Base-by-base conservation (phyloP, 2,113 vertebrate genomes). In the Sylvilagus bachmani region DNA sequence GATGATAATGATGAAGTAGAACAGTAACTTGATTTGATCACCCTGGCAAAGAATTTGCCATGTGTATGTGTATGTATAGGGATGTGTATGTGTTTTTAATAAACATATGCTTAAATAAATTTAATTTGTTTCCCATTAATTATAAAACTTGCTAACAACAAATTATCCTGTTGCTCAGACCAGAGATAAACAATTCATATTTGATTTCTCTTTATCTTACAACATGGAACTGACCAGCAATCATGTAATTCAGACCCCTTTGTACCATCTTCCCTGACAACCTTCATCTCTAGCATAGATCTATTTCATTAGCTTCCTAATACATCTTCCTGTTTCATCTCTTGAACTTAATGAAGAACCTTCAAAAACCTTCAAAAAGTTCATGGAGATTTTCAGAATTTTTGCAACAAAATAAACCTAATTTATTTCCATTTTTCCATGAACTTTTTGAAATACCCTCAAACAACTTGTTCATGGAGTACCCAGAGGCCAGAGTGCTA, bases 71-170 rank as follows among this genome's bases (percentile, higher is more conserved):
- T 25, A 10, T 79, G 24, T 70, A 21, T n/a, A 14, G 19, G 19
- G 55, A 58, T 25, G 44, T 38, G 44, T 53, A 51, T 49, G 13
- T 22, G 25, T 21, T 83, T 94, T 89, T 29, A 55, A 51, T 81
- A 90, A 88, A 78, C 22, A 94, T 70, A 33, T 79, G 24, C 61
- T 95, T 82, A 88, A 75, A 58, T 1, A 94, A 82, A 82, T 82
- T 86, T 71, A 67, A 83, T 86, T 84, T 88, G 53, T 22, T 78
- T 81, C 36, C 31, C 49, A 64, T 66, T 74, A 79, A 77, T 77
- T 89, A 31, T 87, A 53, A 92, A 55, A 44, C 24, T 90, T 86
- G 21, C 13, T 79, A 80, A 62, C 2, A 9, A 73, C 64, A 24
- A 88, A 53, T 88, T 74, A 80, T 91, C 49, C 24, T 67, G 3